These are phyloP conservation scores for Achroia grisella DNA, from an alignment of 1,140 invertebrate genomes.

Conservation along the genomic window DNA sequence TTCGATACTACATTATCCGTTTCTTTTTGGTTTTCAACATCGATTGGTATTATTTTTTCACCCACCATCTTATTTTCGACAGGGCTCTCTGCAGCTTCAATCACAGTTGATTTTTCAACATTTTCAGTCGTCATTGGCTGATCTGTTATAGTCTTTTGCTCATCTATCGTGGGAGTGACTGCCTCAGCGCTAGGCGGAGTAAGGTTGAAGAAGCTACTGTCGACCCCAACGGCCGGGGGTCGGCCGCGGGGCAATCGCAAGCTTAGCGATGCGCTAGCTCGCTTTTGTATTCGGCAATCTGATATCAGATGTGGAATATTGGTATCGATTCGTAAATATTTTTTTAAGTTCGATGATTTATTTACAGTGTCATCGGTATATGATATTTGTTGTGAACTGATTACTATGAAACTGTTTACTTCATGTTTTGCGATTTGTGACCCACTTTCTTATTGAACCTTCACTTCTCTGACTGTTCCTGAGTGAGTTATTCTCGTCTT, in stretches of 20 bases:
- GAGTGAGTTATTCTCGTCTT: neutral
- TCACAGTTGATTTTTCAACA: slow-evolving; percentile 18
- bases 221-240: slow-evolving; percentile 48
- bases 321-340: neutral
- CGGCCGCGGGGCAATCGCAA: slow-evolving; percentile 60
- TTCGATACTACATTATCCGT: neutral
- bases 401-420: neutral
- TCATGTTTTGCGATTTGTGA: neutral
- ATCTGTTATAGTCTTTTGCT: slow-evolving; percentile 12
- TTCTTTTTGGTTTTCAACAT: neutral
- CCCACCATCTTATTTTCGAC: slow-evolving; percentile 4
- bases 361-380: neutral
- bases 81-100: slow-evolving; percentile 15
- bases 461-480: no score
- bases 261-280: slow-evolving; percentile 60
- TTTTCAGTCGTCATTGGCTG: slow-evolving; percentile 21
- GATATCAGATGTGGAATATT: slow-evolving; percentile 2
- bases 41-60: slow-evolving; percentile 9
- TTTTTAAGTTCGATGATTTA: neutral
- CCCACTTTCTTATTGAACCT: neutral
- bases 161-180: slow-evolving; percentile 42
- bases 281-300: slow-evolving; percentile 69
- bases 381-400: neutral
- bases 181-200: slow-evolving; percentile 65
- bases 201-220: slow-evolving; percentile 47